Percentiles rank a stretch among this genome's conserved stretches.
Evolutionary conservation across 2,888 invertebrate species (phyloP).

Genomic region (Pristionchus japonicus): DNA sequence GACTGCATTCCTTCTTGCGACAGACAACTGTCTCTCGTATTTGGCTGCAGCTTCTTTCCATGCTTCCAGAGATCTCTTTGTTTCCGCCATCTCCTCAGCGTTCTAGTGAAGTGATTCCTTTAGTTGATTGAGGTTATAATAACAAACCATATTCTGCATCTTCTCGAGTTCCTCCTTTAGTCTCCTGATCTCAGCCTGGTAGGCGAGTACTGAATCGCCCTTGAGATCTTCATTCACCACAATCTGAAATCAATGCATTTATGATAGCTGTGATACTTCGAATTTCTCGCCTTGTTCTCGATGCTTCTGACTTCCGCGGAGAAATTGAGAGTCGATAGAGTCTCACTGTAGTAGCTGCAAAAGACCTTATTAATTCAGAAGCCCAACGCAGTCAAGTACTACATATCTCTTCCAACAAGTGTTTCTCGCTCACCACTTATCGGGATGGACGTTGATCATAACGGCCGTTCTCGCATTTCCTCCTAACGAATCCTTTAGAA

Average conservation of each 20-base stretch:
- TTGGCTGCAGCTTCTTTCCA: conserved; percentile 35
- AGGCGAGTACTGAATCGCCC: conserved; percentile 74
- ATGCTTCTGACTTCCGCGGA: conserved; percentile 76
- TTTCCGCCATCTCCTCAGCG: background rate
- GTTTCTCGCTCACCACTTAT: conserved; percentile 72
- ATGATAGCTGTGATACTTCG: background rate
- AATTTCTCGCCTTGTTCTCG: conserved; percentile 73
- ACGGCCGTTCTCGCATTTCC: conserved; percentile 77
- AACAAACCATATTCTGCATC: background rate
- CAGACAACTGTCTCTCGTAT: conserved; percentile 21
- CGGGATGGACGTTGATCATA: conserved; percentile 77
- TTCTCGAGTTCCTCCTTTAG: conserved; percentile 52
- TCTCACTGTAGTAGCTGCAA: conserved; percentile 76
- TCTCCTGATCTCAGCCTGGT: conserved; percentile 75
- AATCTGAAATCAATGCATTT: conserved; percentile 48
- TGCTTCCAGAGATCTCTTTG: background rate
- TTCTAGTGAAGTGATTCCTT: background rate
- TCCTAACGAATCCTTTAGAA: conserved; percentile 77
- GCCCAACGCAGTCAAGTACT: background rate
- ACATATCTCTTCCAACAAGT: background rate
- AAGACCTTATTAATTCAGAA: too few relatives aligned
- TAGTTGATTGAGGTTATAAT: background rate
- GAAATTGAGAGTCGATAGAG: conserved; percentile 76
- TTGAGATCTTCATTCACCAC: conserved; percentile 76
- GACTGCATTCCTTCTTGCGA: background rate